phyloP scores from a whole-genome alignment of 2,888 invertebrate species.

The Tyria jacobaeae region DNA sequence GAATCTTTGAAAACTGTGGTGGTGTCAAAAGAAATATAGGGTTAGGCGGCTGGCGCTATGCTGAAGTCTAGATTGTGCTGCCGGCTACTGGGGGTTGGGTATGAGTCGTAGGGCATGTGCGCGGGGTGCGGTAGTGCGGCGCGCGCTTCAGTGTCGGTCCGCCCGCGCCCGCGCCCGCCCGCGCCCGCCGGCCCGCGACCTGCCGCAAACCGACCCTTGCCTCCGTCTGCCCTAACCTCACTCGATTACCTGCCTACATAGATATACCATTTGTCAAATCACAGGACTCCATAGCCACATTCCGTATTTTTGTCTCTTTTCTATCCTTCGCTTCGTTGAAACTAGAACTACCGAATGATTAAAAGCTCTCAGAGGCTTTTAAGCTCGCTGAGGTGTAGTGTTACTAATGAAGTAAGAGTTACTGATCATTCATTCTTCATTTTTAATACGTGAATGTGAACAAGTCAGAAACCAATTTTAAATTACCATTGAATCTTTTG shows the following conservation, averaged over 20 bases:
- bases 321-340: slow-evolving; percentile 20
- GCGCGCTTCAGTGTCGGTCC: slow-evolving; percentile 83
- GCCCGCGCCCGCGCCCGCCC: slow-evolving; percentile 83
- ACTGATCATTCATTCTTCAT: not conserved
- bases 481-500: not conserved
- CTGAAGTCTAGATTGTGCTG: slow-evolving; percentile 67
- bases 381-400: slow-evolving; percentile 39
- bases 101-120: slow-evolving; percentile 45
- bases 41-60: slow-evolving; percentile 49
- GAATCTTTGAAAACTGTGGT: slow-evolving; percentile 25
- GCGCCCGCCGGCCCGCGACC: slow-evolving; percentile 76
- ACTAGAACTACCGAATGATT: slow-evolving; percentile 40
- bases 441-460: not conserved
- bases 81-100: slow-evolving; percentile 49
- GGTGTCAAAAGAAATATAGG: slow-evolving; percentile 32
- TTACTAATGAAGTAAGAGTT: slow-evolving; percentile 33
- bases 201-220: slow-evolving; percentile 72
- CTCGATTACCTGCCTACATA: slow-evolving; percentile 67
- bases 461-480: not conserved
- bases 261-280: slow-evolving; percentile 68
- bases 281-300: slow-evolving; percentile 37
- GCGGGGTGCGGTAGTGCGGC: slow-evolving; percentile 69
- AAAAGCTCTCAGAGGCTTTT: slow-evolving; percentile 35
- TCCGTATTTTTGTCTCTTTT: slow-evolving; percentile 32
- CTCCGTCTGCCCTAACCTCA: slow-evolving; percentile 74